Base-by-base conservation (phyloP, 2,888 invertebrate genomes). In the Eupithecia subumbrata region DNA sequence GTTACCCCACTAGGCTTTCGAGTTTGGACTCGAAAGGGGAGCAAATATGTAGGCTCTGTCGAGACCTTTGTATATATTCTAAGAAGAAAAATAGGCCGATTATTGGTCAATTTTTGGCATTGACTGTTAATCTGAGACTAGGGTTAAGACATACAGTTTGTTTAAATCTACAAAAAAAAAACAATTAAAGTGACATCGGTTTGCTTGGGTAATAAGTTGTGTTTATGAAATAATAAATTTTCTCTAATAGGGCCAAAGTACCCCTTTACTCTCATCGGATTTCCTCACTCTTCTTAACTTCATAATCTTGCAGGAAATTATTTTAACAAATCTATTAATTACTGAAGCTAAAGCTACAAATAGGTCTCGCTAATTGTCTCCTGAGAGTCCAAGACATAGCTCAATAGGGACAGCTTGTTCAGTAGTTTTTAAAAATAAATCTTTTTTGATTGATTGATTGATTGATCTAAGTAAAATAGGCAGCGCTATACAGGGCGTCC, bases 291-390 rank as follows among this genome's bases (percentile, higher is more conserved):
- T 67, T 22, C 37, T 22, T 22, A n/a, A 68, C 45, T 63, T 67
- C 48, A 69, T 75, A 77, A 74, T 75, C 48, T 43, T 71, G 73
- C 63, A 34, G 34, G 43, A 69, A 74, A 76, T 77, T 69, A 71
- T 77, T 77, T 63, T 73, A 78, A 80, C 71, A 74, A 74, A 78
- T 81, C 78, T 78, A 72, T 76, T 76, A 78, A 76, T 78, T 73
- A 78, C 74, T 81, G 82, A 82, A 78, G 78, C 81, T 81, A 83
- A 82, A 76, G 79, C 81, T 78, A 77, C 84, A 82, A 68, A 84
- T 83, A 84, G 82, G 73, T 80, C 79, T 63, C 78, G 78, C 86
- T 87, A 87, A 87, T 87, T 86, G 85, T 83, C 82, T 81, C 79
- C 81, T 80, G 79, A 84, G 83, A 82, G 81, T 82, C 81, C 30